Evolutionary conservation across 2,113 vertebrate genomes (phyloP).

Genomic region (Corythornis cristatus): DNA sequence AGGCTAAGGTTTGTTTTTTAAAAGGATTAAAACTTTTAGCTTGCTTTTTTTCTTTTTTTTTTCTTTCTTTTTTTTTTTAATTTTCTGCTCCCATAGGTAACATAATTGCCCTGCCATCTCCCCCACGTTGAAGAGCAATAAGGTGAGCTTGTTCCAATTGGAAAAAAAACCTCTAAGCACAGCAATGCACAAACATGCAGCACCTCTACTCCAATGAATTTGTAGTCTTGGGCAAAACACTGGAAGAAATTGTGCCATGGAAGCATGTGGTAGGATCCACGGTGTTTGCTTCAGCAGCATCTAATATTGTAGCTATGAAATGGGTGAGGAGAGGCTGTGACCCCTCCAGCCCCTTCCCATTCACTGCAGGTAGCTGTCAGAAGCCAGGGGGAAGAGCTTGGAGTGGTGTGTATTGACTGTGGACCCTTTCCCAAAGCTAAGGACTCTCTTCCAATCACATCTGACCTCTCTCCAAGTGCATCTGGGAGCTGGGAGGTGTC

Average conservation of each 20-base stretch:
- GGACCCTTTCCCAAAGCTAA: background rate
- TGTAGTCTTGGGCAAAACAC: background rate
- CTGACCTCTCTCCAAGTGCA: background rate
- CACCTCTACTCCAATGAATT: background rate
- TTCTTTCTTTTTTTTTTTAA: background rate
- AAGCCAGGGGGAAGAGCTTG: background rate
- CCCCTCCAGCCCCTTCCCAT: background rate
- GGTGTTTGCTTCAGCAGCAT: background rate
- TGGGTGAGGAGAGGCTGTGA: background rate
- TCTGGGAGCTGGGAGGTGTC: background rate
- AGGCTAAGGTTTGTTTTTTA: background rate
- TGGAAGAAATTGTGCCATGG: background rate
- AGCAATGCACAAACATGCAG: background rate
- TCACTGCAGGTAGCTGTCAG: background rate
- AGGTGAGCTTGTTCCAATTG: background rate
- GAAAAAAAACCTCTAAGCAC: background rate
- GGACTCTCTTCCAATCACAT: background rate
- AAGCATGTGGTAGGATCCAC: background rate
- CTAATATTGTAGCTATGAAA: background rate
- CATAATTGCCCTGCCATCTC: background rate
- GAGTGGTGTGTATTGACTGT: background rate
- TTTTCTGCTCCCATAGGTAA: background rate
- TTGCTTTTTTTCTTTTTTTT: background rate
- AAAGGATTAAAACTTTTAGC: background rate
- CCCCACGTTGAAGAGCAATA: background rate